Percentiles rank a stretch among this genome's conserved stretches.
Conservation (phyloP, 2,113 vertebrate species). For the Malurus alboscapulatus region DNA sequence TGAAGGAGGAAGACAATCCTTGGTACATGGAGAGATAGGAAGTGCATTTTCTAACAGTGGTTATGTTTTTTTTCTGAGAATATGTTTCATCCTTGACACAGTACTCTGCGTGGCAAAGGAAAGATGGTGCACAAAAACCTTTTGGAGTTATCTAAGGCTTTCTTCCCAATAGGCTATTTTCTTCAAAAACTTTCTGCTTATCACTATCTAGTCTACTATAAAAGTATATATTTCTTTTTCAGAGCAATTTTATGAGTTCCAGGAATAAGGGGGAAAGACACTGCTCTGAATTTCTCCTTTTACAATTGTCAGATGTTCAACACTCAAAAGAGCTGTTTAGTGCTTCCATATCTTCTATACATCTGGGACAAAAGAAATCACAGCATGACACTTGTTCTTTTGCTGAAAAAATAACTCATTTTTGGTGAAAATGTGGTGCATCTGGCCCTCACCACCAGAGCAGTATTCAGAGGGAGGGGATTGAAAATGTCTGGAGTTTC, state of each 20-base stretch:
- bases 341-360: not conserved
- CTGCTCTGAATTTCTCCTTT: not conserved
- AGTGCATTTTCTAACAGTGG: not conserved
- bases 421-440: not conserved
- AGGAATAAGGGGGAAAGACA: not conserved
- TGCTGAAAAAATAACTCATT: not conserved
- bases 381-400: not conserved
- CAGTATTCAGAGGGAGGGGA: not conserved
- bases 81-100: not conserved
- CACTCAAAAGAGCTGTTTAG: not conserved
- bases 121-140: not conserved
- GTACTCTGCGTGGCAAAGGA: not conserved
- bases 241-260: not conserved
- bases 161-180: not conserved
- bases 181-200: conserved; percentile 15
- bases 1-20: not conserved
- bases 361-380: not conserved
- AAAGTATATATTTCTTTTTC: conserved; percentile 2
- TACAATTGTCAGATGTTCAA: not conserved
- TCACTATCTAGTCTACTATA: not conserved
- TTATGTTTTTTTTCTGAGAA: conserved; percentile 8
- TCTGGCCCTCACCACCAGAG: not conserved
- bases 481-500: not conserved
- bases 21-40: not conserved
- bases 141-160: not conserved